Evolutionary conservation across 2,113 vertebrate species (phyloP), one percentile per base, ranked within the genome.

Genomic region (Sisor rabdophorus): DNA sequence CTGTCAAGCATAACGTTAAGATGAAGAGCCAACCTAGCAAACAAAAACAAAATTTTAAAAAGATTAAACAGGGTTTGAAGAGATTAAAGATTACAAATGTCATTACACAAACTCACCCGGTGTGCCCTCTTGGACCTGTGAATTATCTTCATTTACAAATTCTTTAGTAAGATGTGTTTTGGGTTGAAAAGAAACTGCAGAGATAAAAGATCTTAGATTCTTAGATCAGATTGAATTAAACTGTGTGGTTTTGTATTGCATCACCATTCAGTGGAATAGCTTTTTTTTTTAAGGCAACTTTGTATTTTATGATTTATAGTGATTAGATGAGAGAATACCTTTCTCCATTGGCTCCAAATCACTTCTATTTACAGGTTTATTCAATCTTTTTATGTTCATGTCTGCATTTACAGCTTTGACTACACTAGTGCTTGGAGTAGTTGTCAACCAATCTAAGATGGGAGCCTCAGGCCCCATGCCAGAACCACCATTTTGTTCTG

Each of bases 1-100:
- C 1, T 20, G 72, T 63, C 48, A 84, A 28, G 76, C 80, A 79
- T 68, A 80, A 75, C 44, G 80, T 65, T 52, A 79, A 68, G 36
- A 84, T 80, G 26, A 84, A 55, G 32, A 84, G 59, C 83, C 80
- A 84, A 30, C 20, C 80, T 81, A 56, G 26, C 77, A 17, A 30
- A 26, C 10, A 48, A 50, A 19, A 20, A 32, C 28, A 53, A 16
- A 58, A 53, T 20, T 20, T 26, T 0, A 17, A 24, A 4, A 59
- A n/a, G 24, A 11, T 56, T 83, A 50, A 28, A 75, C 54, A 60
- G 67, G 5, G 11, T 40, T 77, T 30, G 55, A 30, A 36, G 58
- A 32, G 16, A 36, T 36, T 36, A 36, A 22, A 22, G 0, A 60
- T 52, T 3, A 28, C 20, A 2, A 20, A 47, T 28, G 16, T 30